phyloP scores from a whole-genome alignment of 2,888 invertebrate genomes.

The Melanophora roralis region DNA sequence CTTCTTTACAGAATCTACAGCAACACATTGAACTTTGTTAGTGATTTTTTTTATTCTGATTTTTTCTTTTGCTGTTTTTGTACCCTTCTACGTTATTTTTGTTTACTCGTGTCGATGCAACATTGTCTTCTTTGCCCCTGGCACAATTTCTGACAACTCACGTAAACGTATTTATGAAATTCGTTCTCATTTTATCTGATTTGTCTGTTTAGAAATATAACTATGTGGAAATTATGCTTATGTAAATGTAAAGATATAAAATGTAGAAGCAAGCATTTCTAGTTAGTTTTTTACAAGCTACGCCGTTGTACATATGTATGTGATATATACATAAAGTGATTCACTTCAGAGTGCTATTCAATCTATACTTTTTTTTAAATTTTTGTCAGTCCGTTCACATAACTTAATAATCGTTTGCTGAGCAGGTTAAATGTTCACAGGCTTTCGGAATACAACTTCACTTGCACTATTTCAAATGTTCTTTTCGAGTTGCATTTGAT shows the following conservation, averaged over 20 bases:
- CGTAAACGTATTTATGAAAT: constrained; percentile 26
- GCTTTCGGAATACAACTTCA: too few relatives aligned
- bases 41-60: constrained; percentile 15
- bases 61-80: neutral
- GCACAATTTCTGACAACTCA: neutral
- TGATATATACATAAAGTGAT: too few relatives aligned
- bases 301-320: constrained; percentile 26
- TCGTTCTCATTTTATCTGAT: constrained; percentile 34
- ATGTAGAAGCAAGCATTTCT: constrained; percentile 38
- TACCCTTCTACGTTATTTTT: constrained; percentile 2
- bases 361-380: too few relatives aligned
- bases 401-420: too few relatives aligned
- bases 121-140: constrained; percentile 7
- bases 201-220: constrained; percentile 65
- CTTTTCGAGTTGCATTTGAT: too few relatives aligned
- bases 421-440: too few relatives aligned
- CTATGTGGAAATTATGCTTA: constrained; percentile 73
- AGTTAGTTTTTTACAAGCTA: neutral
- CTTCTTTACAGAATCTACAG: neutral
- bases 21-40: constrained; percentile 42
- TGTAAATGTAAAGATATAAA: constrained; percentile 68
- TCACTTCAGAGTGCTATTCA: too few relatives aligned
- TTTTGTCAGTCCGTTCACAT: too few relatives aligned
- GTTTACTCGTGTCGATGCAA: constrained; percentile 1
- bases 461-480: too few relatives aligned